These are phyloP conservation scores for Bryconaethiops microstoma DNA, from an alignment of 2,797 vertebrate genomes.

Conservation along the genomic window DNA sequence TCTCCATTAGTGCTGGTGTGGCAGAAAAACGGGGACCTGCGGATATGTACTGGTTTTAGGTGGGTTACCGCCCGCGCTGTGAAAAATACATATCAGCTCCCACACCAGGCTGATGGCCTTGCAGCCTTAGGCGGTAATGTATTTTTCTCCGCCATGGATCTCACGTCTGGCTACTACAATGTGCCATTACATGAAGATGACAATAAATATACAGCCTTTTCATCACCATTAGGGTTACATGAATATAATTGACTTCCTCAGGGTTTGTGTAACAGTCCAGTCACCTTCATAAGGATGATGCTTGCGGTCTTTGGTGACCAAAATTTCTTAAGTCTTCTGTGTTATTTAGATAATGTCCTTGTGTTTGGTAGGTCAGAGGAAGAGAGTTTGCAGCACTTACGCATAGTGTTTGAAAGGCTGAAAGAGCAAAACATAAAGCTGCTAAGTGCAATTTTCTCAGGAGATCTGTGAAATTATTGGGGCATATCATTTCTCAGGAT, in stretches of 20 bases:
- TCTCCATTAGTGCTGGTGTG: background rate
- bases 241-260: background rate
- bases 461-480: too few relatives aligned
- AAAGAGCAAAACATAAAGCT: too few relatives aligned
- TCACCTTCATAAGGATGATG: background rate
- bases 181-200: slow-evolving; percentile 3
- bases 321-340: background rate
- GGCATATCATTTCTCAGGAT: too few relatives aligned
- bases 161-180: background rate
- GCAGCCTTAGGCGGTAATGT: background rate
- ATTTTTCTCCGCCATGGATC: background rate
- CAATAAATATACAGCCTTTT: background rate
- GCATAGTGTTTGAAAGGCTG: too few relatives aligned
- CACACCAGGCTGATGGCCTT: slow-evolving; percentile 1
- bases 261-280: too few relatives aligned
- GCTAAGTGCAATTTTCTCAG: too few relatives aligned
- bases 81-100: background rate
- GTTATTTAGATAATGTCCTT: too few relatives aligned
- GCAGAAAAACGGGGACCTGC: background rate
- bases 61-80: too few relatives aligned
- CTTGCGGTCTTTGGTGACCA: background rate
- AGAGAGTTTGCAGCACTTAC: too few relatives aligned
- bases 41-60: too few relatives aligned
- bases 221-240: background rate
- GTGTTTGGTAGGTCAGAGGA: too few relatives aligned